Percentiles rank a stretch among this genome's conserved stretches.
These are phyloP conservation scores for Luperina testacea DNA, from an alignment of 2,888 invertebrate species.

Conservation along the genomic window DNA sequence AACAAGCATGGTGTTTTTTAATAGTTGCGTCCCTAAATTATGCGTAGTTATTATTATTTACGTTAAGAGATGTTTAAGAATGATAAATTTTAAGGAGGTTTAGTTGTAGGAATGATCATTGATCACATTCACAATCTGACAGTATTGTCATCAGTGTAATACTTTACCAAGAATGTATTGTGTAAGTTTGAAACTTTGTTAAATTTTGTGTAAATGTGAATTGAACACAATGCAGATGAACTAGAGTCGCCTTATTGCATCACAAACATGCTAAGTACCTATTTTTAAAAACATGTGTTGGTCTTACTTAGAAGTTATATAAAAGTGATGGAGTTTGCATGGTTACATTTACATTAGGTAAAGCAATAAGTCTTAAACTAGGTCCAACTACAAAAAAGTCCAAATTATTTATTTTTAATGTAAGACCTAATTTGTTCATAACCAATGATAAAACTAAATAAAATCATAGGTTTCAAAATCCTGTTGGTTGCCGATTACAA, in stretches of 20 bases:
- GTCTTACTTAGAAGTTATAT: background rate
- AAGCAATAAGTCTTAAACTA: background rate
- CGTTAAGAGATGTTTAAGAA: background rate
- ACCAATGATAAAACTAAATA: background rate
- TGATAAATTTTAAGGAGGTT: background rate
- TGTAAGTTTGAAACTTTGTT: background rate
- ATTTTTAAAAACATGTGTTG: slow-evolving; percentile 11
- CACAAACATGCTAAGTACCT: background rate
- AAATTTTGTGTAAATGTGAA: background rate
- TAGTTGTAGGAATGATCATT: background rate
- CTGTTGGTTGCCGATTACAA: slow-evolving; percentile 18
- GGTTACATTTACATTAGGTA: background rate
- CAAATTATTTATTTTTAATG: background rate
- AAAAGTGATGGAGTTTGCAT: background rate
- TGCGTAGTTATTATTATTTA: slow-evolving; percentile 40
- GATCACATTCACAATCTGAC: slow-evolving; percentile 17
- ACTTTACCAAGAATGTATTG: background rate
- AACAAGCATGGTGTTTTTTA: slow-evolving; percentile 76
- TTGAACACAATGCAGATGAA: background rate
- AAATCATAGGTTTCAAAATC: slow-evolving; percentile 18
- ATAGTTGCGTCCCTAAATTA: slow-evolving; percentile 13
- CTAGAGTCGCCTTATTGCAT: background rate
- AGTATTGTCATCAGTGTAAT: background rate
- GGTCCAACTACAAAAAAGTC: background rate
- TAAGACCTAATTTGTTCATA: background rate